phyloP scores from a whole-genome alignment of 2,888 invertebrate species.

The Sinohyriopsis cumingii region DNA sequence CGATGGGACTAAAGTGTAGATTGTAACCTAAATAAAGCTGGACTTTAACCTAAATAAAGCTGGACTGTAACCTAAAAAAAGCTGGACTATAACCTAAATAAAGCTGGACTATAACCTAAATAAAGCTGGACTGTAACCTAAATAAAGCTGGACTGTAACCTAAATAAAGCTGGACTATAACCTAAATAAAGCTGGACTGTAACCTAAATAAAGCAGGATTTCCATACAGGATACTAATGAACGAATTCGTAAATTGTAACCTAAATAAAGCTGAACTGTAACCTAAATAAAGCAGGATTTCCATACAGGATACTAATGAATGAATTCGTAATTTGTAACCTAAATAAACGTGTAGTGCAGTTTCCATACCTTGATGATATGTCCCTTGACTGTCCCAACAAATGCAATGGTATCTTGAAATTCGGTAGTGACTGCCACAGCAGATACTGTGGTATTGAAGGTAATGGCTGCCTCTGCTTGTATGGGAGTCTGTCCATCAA shows the following conservation, averaged over 20 bases:
- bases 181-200: no score
- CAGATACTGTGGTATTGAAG: conserved; percentile 85
- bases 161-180: no score
- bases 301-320: background rate
- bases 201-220: conserved; percentile 67
- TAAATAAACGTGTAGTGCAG: background rate
- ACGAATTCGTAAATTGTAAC: background rate
- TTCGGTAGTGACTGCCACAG: conserved; percentile 94
- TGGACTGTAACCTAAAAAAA: no score
- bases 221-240: background rate
- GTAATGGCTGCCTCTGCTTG: conserved; percentile 88
- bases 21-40: no score
- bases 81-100: no score
- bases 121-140: no score
- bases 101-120: no score
- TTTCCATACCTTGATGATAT: conserved; percentile 88
- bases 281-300: conserved; percentile 63
- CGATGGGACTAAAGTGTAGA: background rate
- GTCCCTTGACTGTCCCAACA: conserved; percentile 92
- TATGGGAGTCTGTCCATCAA: conserved; percentile 93
- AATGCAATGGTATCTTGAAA: conserved; percentile 98
- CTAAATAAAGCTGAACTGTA: background rate
- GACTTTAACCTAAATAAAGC: conserved; percentile 36
- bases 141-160: no score
- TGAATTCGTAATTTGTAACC: background rate